phyloP scores from a whole-genome alignment of 2,888 invertebrate genomes.

The Aelia acuminata region DNA sequence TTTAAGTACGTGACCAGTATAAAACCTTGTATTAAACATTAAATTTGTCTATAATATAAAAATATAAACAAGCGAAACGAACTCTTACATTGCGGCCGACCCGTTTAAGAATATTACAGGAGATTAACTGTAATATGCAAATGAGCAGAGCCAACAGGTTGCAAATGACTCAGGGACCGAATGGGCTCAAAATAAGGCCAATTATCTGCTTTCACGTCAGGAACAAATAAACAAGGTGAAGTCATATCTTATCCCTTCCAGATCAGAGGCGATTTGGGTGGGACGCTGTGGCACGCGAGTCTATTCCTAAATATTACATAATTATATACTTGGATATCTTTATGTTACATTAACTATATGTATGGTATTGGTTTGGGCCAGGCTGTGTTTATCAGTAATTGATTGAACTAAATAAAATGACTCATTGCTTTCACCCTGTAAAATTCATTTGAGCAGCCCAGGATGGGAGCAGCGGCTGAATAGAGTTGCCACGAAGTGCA shows the following conservation, averaged over 20 bases:
- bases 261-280: neutral
- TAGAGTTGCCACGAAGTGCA: neutral
- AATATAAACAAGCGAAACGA: neutral
- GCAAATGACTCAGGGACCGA: neutral
- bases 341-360: neutral
- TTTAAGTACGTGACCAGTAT: too few relatives aligned
- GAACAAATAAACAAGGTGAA: slow-evolving; percentile 31
- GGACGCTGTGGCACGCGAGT: neutral
- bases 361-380: neutral
- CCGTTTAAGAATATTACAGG: neutral
- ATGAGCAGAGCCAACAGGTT: neutral
- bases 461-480: neutral
- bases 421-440: neutral
- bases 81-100: neutral
- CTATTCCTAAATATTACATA: neutral
- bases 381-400: neutral
- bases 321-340: neutral
- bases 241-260: neutral
- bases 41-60: neutral
- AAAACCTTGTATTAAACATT: too few relatives aligned
- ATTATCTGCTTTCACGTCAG: slow-evolving; percentile 17
- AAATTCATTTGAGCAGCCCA: neutral
- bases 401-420: neutral
- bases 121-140: slow-evolving; percentile 32
- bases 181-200: slow-evolving; percentile 8